These are phyloP conservation scores for Araneus ventricosus DNA, from an alignment of 1,140 invertebrate genomes.

Conservation along the genomic window DNA sequence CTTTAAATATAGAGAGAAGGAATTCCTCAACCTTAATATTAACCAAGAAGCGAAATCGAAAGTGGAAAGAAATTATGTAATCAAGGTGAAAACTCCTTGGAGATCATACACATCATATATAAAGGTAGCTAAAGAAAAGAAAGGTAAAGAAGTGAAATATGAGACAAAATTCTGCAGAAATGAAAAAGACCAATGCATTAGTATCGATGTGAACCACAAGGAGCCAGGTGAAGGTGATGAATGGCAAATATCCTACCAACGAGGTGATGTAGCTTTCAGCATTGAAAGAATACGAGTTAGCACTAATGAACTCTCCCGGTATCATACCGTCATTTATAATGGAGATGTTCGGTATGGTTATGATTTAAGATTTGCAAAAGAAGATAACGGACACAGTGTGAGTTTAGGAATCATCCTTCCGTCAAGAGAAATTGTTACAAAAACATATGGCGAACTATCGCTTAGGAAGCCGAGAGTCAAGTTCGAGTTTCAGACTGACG, in stretches of 20 bases:
- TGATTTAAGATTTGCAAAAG: constrained; percentile 58
- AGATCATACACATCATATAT: neutral
- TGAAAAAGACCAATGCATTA: constrained; percentile 52
- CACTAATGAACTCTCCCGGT: constrained; percentile 52
- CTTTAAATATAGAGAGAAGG: constrained; percentile 67
- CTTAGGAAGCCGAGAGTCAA: constrained; percentile 45
- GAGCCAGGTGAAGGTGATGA: constrained; percentile 15
- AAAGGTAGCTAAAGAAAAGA: constrained; percentile 45
- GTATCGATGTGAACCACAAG: constrained; percentile 52
- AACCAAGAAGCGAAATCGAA: constrained; percentile 56
- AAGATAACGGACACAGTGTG: constrained; percentile 36
- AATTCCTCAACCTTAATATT: constrained; percentile 33
- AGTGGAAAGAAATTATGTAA: constrained; percentile 61
- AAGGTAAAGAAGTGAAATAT: constrained; percentile 48
- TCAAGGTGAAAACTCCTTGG: constrained; percentile 43
- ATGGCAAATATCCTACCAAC: constrained; percentile 46
- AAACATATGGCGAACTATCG: constrained; percentile 40
- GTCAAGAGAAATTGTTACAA: constrained; percentile 58
- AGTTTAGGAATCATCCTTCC: constrained; percentile 65
- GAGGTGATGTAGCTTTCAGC: constrained; percentile 37
- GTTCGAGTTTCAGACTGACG: constrained; percentile 55
- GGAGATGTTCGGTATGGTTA: constrained; percentile 66
- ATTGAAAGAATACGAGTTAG: constrained; percentile 58
- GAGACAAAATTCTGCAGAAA: constrained; percentile 55
- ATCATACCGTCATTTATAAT: constrained; percentile 62